phyloP scores from a whole-genome alignment of 1,140 invertebrate species.

The Drosophila persimilis region DNA sequence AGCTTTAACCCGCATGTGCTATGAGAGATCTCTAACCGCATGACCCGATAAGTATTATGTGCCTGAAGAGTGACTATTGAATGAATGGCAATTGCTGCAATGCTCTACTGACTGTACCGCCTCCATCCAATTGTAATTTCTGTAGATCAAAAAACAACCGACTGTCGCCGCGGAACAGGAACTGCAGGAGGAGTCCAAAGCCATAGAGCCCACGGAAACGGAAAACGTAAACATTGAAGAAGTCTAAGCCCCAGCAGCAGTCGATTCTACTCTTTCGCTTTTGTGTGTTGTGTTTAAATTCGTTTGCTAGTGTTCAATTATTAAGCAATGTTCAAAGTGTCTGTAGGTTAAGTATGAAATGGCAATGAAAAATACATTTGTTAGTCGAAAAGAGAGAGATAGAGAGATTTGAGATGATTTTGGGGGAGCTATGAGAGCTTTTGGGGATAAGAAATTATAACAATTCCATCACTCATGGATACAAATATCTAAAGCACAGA shows the following conservation, averaged over 20 bases:
- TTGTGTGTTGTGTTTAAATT: constrained; percentile 18
- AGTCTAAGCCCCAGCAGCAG: constrained; percentile 4
- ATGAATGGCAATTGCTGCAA: constrained; percentile 16
- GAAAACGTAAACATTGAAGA: constrained; percentile 34
- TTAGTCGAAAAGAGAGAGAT: constrained; percentile 3
- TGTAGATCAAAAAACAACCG: constrained; percentile 52
- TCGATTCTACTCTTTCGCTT: background rate
- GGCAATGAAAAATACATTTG: constrained; percentile 29
- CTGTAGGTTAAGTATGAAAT: constrained; percentile 32
- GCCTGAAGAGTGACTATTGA: constrained; percentile 25
- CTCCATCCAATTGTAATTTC: constrained; percentile 34
- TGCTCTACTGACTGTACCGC: constrained; percentile 18
- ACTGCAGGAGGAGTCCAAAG: constrained; percentile 25
- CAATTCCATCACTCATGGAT: too few species aligned
- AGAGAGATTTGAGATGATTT: too few species aligned
- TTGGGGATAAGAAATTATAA: too few species aligned
- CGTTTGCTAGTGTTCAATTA: constrained; percentile 27
- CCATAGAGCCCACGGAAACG: constrained; percentile 37
- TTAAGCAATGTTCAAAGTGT: constrained; percentile 31
- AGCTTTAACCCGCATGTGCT: constrained; percentile 24
- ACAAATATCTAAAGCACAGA: background rate
- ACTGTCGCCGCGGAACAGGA: constrained; percentile 33
- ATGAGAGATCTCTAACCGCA: constrained; percentile 30
- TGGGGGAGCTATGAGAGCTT: too few species aligned
- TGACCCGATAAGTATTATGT: constrained; percentile 46